Percentiles rank a stretch among this genome's conserved stretches.
phyloP scores from a whole-genome alignment of 2,888 invertebrate species.

The Stenolophus ochropezus region DNA sequence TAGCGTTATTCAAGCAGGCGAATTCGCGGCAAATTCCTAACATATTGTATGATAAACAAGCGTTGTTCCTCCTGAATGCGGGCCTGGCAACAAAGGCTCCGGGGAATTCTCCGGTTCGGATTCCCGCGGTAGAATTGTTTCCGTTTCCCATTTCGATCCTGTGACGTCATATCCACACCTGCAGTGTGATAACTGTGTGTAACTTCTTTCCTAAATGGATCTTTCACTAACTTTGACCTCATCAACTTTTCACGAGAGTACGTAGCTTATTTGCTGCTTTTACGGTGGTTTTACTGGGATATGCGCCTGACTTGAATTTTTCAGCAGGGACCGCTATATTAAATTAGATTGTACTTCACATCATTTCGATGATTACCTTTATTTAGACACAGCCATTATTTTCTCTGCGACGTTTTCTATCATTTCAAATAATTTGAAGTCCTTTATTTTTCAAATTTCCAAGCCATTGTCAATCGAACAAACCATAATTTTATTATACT shows the following conservation, averaged over 20 bases:
- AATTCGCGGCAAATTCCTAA: background rate
- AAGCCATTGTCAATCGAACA: too few species aligned
- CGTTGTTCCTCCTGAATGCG: background rate
- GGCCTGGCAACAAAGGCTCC: background rate
- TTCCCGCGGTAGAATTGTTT: constrained; percentile 38
- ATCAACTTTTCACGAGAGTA: constrained; percentile 8
- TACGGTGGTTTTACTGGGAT: constrained; percentile 6
- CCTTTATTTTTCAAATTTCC: too few species aligned
- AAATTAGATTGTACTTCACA: background rate
- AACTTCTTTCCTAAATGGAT: constrained; percentile 32
- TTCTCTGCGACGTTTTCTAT: too few species aligned
- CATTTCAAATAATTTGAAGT: too few species aligned
- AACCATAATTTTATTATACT: too few species aligned
- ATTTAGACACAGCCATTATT: too few species aligned
- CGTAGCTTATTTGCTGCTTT: background rate
- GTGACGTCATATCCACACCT: constrained; percentile 36
- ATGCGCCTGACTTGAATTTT: background rate
- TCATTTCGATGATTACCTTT: background rate
- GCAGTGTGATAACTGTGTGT: constrained; percentile 24
- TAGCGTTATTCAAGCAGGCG: too few species aligned
- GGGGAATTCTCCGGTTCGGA: constrained; percentile 31
- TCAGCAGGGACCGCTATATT: background rate
- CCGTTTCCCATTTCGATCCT: constrained; percentile 40
- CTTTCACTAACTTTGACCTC: constrained; percentile 18
- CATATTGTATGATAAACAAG: background rate